Evolutionary conservation across 2,797 vertebrate genomes (phyloP).

Genomic region (Betta splendens): DNA sequence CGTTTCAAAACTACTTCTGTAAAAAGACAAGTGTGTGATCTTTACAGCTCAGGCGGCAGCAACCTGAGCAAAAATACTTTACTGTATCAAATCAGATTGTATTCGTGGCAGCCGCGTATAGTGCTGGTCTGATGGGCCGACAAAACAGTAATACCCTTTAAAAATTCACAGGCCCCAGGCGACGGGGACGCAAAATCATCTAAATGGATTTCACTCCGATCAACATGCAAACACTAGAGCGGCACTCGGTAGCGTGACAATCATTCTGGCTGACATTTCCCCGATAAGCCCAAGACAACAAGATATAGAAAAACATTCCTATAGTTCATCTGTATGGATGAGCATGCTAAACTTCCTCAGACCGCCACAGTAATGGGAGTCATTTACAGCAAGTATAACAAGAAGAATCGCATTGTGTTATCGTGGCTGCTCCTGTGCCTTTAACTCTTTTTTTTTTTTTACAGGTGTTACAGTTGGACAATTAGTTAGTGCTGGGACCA

Average conservation of each 20-base stretch:
- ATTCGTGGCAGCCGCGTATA: constrained; percentile 10
- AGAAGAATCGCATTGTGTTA: constrained; percentile 15
- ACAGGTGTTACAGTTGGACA: constrained; percentile 44
- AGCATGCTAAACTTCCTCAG: constrained; percentile 47
- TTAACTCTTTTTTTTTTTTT: constrained; percentile 2
- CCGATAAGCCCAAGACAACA: constrained; percentile 24
- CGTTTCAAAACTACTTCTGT: constrained; percentile 39
- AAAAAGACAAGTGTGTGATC: constrained; percentile 27
- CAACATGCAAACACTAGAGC: constrained; percentile 19
- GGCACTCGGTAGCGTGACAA: constrained; percentile 31
- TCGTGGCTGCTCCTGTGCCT: constrained; percentile 11
- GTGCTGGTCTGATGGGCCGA: constrained; percentile 20
- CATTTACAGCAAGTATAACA: constrained; percentile 53
- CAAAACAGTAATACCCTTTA: constrained; percentile 29
- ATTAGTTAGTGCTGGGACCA: neutral
- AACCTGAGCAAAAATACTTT: constrained; percentile 12
- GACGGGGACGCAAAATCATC: constrained; percentile 7
- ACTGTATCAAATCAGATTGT: constrained; percentile 25
- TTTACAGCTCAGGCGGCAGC: neutral
- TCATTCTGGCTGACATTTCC: constrained; percentile 19
- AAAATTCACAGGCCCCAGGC: constrained; percentile 26
- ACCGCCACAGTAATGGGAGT: constrained; percentile 37
- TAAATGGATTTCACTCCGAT: constrained; percentile 20
- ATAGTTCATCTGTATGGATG: constrained; percentile 41
- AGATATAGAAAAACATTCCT: constrained; percentile 53